Base-by-base conservation (phyloP, 2,113 vertebrate species). In the Cryptomyrus ogoouensis region DNA sequence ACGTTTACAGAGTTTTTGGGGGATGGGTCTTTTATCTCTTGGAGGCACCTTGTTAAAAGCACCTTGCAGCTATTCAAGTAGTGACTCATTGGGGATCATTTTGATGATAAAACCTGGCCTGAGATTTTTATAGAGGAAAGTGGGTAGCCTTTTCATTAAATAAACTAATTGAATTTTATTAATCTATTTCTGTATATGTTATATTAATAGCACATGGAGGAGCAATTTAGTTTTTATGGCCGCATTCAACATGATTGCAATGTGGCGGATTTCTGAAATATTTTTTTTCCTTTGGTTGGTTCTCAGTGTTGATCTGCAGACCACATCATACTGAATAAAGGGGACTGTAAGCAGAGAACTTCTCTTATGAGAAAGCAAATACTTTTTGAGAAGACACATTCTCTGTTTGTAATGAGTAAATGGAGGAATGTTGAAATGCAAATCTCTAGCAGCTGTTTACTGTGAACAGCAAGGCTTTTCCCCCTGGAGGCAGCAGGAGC, bases 81-180 rank as follows among this genome's bases (percentile, higher is more conserved):
- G 46, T 84, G 42, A 84, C 42, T 84, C 83, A 84, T 13, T 13
- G 46, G 44, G 24, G 83, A 47, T 17, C 44, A 86, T 86, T 50
- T 50, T 86, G 46, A 46, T 47, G 4, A 86, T 31, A 86, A 50
- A 86, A 86, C 83, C 83, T 86, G 83, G 83, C n/a, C 24, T 44
- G 83, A 80, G 31, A 42, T 80, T 80, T 39, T 70, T 31, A 31
- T 31, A 70, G 62, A 15, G 62, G 62, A 70, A 31, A 47, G 83
- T 47, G 24, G 83, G 83, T 84, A 47, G 83, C 83, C 39, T 31
- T 13, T 86, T 49, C 50, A 86, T 86, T 86, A 86, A 50, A 86
- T 27, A 85, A 27, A 44, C 44, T 85, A 86, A 47, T 86, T 50
- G 47, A 13, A 24, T 74, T 31, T 89, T 89, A 74, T 89, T 89